Base-by-base conservation (phyloP, 2,888 invertebrate species). In the Esperia sulphurella region DNA sequence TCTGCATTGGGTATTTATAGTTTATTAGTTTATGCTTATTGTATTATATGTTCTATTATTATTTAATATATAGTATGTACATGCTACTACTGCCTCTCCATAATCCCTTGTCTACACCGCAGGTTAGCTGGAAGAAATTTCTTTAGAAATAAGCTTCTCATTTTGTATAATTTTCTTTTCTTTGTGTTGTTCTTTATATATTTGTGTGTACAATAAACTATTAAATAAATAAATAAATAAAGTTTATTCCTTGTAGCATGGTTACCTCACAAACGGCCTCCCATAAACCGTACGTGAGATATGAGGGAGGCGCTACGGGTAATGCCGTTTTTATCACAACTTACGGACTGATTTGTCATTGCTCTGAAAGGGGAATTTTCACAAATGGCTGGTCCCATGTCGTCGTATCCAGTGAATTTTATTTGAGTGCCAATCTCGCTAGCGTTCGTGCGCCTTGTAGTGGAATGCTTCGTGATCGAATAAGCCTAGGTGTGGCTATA, bases 271-370 rank as follows among this genome's bases (percentile, higher is more conserved):
- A 35, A n/a, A 35, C 45, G 8, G 42, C 37, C 37, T 37, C 43
- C 41, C 51, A 46, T 53, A 51, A 51, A 51, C 39, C 37, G 44
- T 38, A 43, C 40, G 41, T 43, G 48, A 40, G 46, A 38, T 51
- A 40, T 33, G 49, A 41, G 31, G 28, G n/a, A 48, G 52, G 52
- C 45, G 50, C 7, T 39, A 41, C 21, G 52, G 31, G 49, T 58
- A 58, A 61, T 52, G 53, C 44, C 44, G 46, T 46, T 57, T 60
- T 58, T 60, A 58, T 60, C 47, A 46, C 49, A 50, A 50, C 47
- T 39, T 31, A 38, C 39, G 4, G n/a, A 33, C 14, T 45, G 39
- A 40, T 45, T 45, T 45, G 45, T 45, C 45, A 10, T n/a, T 35
- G 35, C 35, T 35, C 43, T 9, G 13, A 14, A 29, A 14, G 43